Evolutionary conservation across 2,888 invertebrate genomes (phyloP).

Genomic region (Silvanus unidentatus): DNA sequence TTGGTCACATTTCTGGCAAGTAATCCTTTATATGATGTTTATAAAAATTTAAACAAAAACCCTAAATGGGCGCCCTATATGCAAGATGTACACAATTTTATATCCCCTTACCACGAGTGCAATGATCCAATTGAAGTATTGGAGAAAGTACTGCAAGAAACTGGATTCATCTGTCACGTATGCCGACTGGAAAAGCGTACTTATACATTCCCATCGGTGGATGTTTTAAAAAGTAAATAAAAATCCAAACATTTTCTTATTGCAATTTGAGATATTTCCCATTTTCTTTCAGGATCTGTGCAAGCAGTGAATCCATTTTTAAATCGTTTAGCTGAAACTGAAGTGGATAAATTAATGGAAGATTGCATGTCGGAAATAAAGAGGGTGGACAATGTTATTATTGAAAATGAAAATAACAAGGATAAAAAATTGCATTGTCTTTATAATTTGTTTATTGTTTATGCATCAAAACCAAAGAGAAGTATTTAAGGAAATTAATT

Average conservation of each 20-base stretch:
- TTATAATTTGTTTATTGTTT: conserved; percentile 50
- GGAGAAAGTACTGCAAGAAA: conserved; percentile 50
- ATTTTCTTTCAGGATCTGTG: conserved; percentile 54
- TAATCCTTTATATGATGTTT: conserved; percentile 65
- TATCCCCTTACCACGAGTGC: conserved; percentile 65
- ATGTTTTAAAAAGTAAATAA: conserved; percentile 54
- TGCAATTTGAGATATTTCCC: conserved; percentile 7
- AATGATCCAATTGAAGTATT: conserved; percentile 53
- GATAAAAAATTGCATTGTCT: conserved; percentile 46
- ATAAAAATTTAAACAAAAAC: conserved; percentile 54
- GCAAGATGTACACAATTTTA: conserved; percentile 57
- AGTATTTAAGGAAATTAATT: too few relatives aligned
- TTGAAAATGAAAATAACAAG: conserved; percentile 23
- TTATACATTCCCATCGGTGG: conserved; percentile 54
- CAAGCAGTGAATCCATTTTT: conserved; percentile 67
- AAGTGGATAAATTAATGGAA: conserved; percentile 57
- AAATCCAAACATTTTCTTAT: not conserved
- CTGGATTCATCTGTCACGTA: conserved; percentile 56
- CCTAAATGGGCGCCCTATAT: conserved; percentile 59
- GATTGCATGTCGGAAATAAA: conserved; percentile 52
- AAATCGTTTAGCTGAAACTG: conserved; percentile 52
- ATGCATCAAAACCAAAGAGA: conserved; percentile 42
- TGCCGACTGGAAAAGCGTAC: conserved; percentile 55
- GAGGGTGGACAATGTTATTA: conserved; percentile 17
- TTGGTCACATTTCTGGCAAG: conserved; percentile 63